Conservation (phyloP, 2,888 invertebrate genomes). For the Melieria omissa region DNA sequence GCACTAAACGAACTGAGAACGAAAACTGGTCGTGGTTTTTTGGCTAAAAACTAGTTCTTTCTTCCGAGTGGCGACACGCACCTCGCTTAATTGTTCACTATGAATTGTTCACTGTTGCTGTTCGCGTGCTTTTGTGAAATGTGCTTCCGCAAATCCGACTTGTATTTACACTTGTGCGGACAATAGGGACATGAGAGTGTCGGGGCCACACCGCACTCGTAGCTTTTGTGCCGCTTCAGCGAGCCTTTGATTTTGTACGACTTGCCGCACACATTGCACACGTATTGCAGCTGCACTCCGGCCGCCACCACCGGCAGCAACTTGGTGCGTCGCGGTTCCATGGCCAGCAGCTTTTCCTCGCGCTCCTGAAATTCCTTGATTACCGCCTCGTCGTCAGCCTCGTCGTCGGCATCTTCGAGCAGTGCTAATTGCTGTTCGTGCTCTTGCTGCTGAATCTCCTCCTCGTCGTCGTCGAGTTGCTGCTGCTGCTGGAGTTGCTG, state of each 20-base stretch:
- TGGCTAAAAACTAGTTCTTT: too few species aligned
- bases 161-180: constrained; percentile 66
- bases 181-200: constrained; percentile 62
- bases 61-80: too few species aligned
- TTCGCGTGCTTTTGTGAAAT: constrained; percentile 62
- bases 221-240: constrained; percentile 79
- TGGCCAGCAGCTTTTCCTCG: constrained; percentile 6
- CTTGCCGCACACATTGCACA: constrained; percentile 81
- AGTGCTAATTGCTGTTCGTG: constrained; percentile 26
- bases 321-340: constrained; percentile 24
- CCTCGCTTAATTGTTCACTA: constrained; percentile 6
- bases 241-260: constrained; percentile 85
- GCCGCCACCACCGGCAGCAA: constrained; percentile 41
- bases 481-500: constrained; percentile 43
- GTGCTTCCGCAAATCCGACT: constrained; percentile 65
- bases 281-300: constrained; percentile 60
- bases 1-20: too few species aligned
- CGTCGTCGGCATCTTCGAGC: constrained; percentile 20
- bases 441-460: constrained; percentile 28
- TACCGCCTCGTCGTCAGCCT: constrained; percentile 12
- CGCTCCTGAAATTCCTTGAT: constrained; percentile 9
- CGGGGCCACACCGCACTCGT: constrained; percentile 73
- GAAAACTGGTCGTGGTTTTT: too few species aligned
- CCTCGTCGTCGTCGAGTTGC: constrained; percentile 21
- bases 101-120: constrained; percentile 26